A percentile compares a stretch with the other conserved stretches of the same genome.
Conservation (phyloP, 1,140 invertebrate species). For the Leptopilina clavipes region DNA sequence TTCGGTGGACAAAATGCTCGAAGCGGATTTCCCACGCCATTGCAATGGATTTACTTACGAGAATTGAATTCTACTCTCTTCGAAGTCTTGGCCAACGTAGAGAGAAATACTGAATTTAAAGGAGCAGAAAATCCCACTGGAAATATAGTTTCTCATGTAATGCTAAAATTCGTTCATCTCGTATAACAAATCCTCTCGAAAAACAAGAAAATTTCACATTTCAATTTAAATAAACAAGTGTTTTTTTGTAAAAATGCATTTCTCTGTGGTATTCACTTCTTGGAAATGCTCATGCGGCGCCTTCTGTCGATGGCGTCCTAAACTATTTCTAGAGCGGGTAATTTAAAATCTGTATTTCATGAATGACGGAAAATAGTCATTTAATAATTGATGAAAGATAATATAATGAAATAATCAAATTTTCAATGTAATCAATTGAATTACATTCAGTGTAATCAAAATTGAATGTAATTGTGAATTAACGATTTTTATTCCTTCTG, state of each 20-base stretch:
- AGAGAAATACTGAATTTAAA: constrained; percentile 8
- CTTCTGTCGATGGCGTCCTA: neutral
- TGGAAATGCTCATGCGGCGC: too few species aligned
- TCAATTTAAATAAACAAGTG: neutral
- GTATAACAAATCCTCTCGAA: neutral
- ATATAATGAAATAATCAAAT: too few species aligned
- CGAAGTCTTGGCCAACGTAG: neutral
- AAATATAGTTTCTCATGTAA: neutral
- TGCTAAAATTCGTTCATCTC: neutral
- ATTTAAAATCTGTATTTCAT: neutral
- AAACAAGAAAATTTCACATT: neutral
- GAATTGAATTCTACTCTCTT: constrained; percentile 3
- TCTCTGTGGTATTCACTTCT: too few species aligned
- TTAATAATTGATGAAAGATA: too few species aligned
- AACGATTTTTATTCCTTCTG: constrained; percentile 61
- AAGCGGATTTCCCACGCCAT: constrained; percentile 6
- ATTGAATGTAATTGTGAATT: too few species aligned
- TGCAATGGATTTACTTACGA: constrained; percentile 10
- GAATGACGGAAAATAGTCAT: too few species aligned
- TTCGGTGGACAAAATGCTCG: constrained; percentile 12
- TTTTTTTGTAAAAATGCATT: too few species aligned
- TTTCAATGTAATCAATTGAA: too few species aligned
- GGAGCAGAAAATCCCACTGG: neutral
- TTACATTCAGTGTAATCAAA: too few species aligned
- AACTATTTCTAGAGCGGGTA: neutral